Evolutionary conservation across 1,140 invertebrate genomes (phyloP), one percentile per base, ranked within the genome.

Genomic region (Eumeta japonica): DNA sequence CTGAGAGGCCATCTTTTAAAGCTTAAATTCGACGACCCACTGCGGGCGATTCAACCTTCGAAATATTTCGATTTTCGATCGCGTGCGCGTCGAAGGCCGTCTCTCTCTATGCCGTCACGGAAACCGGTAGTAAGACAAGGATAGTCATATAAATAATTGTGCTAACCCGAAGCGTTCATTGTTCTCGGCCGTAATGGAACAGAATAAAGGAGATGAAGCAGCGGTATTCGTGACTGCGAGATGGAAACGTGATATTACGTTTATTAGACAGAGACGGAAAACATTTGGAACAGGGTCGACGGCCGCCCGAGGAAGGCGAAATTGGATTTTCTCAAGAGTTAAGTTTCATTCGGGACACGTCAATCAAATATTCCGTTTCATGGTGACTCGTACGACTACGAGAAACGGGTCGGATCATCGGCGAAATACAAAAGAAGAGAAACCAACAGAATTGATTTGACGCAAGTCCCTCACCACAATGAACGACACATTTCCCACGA

Each of bases 161-260:
- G 38, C 61, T 71, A 65, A 62, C 63, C 51, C 46, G 57, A 50
- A 59, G 67, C 65, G 67, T 59, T 74, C 63, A 74, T 74, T 74
- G 70, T 74, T 74, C 66, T 71, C 71, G 61, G 50, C 56, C 52
- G 66, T 67, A 65, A 71, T 73, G 62, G 64, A 66, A 67, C 70
- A 70, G 70, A 71, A 71, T 74, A 71, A 71, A 71, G n/a, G n/a
- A n/a, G 68, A 66, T 62, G 68, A 61, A 68, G 57, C 63, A 71
- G 70, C 66, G 66, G 70, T 71, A 66, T 71, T 74, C 66, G 70
- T 74, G 70, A 71, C 65, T 61, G 51, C 39, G 70, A 70, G 63
- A 70, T 53, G 42, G 49, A 66, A 55, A 41, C 5, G 20, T 7
- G 5, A 24, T 35, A 53, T 35, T 20, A 44, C 32, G 49, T 41